Conservation (phyloP, 2,113 vertebrate genomes). For the Chamaetylas fuelleborni region DNA sequence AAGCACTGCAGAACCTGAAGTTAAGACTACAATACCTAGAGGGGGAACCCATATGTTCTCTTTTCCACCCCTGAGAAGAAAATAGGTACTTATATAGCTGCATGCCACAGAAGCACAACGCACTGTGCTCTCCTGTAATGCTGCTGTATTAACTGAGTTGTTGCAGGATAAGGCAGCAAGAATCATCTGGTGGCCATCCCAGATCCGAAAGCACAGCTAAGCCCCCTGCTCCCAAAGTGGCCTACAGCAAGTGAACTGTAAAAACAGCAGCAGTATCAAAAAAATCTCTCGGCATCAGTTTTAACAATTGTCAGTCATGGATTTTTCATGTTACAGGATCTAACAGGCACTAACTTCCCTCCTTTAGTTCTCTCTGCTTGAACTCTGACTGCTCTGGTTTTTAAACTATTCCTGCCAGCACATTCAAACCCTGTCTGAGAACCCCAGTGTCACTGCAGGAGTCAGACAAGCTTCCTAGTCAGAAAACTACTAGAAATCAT, state of each 20-base stretch:
- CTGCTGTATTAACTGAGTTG: background rate
- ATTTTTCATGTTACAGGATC: background rate
- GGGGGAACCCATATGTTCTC: background rate
- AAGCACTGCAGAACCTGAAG: background rate
- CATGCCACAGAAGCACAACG: background rate
- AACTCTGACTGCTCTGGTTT: background rate
- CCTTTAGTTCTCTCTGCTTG: background rate
- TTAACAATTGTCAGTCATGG: background rate
- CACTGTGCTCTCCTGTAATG: background rate
- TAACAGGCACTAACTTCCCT: background rate
- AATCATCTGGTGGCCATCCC: background rate
- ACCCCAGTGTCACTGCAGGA: background rate
- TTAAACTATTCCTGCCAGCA: background rate
- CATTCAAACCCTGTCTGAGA: background rate
- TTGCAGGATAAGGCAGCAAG: background rate
- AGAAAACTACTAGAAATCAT: background rate
- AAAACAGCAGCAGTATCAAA: background rate
- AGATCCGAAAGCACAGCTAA: background rate
- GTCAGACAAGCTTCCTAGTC: background rate
- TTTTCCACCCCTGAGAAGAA: background rate
- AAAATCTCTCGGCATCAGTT: background rate
- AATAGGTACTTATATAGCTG: conserved; percentile 12
- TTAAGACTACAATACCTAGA: conserved; percentile 32
- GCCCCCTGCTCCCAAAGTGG: rapidly evolving
- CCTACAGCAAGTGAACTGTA: background rate